phyloP scores from a whole-genome alignment of 2,888 invertebrate genomes.

The Hypomecis punctinalis region DNA sequence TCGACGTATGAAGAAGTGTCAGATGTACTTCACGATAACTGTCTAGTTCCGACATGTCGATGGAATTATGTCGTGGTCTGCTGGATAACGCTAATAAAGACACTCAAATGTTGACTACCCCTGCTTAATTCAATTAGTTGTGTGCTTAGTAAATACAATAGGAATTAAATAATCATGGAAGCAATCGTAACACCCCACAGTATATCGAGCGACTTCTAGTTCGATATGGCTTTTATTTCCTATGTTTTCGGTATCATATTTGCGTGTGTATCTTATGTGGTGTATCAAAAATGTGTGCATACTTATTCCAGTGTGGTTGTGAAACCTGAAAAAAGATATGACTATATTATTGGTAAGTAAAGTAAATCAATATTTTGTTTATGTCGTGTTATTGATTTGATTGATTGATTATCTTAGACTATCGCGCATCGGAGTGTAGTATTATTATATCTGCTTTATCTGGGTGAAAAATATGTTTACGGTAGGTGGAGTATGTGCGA shows the following conservation, averaged over 20 bases:
- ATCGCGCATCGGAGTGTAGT: no score
- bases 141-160: slow-evolving; percentile 38
- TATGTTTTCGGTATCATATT: slow-evolving; percentile 64
- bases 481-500: no score
- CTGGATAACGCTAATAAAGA: no score
- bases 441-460: no score
- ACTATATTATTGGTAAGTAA: slow-evolving; percentile 77
- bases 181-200: slow-evolving; percentile 45
- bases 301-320: slow-evolving; percentile 63
- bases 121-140: slow-evolving; percentile 75
- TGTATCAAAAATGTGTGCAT: slow-evolving; percentile 68
- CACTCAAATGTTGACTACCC: slow-evolving; percentile 50
- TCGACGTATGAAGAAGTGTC: no score
- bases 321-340: slow-evolving; percentile 73
- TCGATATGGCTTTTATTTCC: slow-evolving; percentile 63
- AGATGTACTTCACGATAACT: no score
- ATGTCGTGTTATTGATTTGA: no score
- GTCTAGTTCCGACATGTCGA: no score
- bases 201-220: not conserved
- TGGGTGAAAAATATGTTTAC: no score
- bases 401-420: no score
- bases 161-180: slow-evolving; percentile 55
- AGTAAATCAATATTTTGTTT: no score
- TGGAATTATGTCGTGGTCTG: no score
- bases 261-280: slow-evolving; percentile 66